Conservation (phyloP, 2,888 invertebrate species). For the Cheilosia urbana region DNA sequence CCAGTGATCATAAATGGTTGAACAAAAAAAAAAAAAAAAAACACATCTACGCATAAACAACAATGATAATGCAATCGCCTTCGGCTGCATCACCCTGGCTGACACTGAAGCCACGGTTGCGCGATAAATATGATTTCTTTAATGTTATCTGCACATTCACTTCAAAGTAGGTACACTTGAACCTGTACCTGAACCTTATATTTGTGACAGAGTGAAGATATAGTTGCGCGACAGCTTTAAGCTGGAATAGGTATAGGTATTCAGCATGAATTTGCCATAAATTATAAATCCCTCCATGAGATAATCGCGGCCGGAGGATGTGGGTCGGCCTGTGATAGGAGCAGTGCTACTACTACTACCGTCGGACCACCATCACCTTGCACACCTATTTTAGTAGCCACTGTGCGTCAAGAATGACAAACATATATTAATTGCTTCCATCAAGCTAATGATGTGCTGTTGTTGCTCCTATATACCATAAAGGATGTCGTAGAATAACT, state of each 20-base stretch:
- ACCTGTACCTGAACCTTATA: slow-evolving; percentile 61
- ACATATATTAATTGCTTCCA: slow-evolving; percentile 74
- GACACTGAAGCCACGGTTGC: slow-evolving; percentile 30
- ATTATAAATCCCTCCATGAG: slow-evolving; percentile 50
- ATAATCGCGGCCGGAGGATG: slow-evolving; percentile 69
- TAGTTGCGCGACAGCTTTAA: slow-evolving; percentile 54
- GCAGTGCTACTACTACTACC: slow-evolving; percentile 1
- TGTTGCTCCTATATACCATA: slow-evolving; percentile 29
- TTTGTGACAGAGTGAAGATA: slow-evolving; percentile 48
- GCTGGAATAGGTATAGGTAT: slow-evolving; percentile 12
- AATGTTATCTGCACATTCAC: slow-evolving; percentile 50
- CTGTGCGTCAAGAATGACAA: slow-evolving; percentile 50
- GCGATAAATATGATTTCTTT: slow-evolving; percentile 59
- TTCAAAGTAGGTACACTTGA: slow-evolving; percentile 66
- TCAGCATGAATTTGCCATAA: slow-evolving; percentile 70
- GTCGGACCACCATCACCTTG: slow-evolving; percentile 17
- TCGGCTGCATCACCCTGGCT: slow-evolving; percentile 35
- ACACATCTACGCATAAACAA: not conserved
- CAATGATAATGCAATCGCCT: slow-evolving; percentile 9
- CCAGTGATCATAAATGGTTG: not conserved
- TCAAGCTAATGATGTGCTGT: slow-evolving; percentile 58
- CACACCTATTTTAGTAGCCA: not conserved
- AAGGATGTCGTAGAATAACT: slow-evolving; percentile 3
- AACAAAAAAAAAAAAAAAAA: slow-evolving; percentile 6
- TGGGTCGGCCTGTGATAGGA: slow-evolving; percentile 45